Base-by-base conservation (phyloP, 2,113 vertebrate species). In the Dicrurus megarhynchus region DNA sequence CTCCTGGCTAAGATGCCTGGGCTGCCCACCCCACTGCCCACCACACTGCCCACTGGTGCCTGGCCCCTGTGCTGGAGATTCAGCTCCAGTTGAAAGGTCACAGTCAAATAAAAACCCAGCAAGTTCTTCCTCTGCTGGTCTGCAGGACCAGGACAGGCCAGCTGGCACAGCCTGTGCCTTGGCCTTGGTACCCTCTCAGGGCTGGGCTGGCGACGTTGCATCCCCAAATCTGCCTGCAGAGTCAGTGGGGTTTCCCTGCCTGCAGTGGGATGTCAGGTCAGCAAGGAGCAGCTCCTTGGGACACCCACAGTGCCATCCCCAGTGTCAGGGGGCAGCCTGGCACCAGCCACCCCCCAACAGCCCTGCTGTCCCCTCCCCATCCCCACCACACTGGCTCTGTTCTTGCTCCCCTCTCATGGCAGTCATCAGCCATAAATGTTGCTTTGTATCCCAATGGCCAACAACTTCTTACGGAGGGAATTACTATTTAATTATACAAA, bases 331-430 rank as follows among this genome's bases (percentile, higher is more conserved):
- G 55, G 6, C 67, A 75, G 60, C 49, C 46, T 30, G 61, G 57
- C 6, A 7, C 28, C 68, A 33, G 56, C 27, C 61, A 21, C 6
- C 18, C 12, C 16, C 7, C 28, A 15, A 7, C 30, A 41, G 16
- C 53, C 73, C 49, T 0, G 0, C n/a, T 4, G 4, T 55, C 35
- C 35, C 41, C 17, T 70, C 56, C 17, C 32, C 1, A 6, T 55
- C 37, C 33, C 41, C 19, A 12, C 27, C 1, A 1, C 0, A 0
- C 6, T 42, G 9, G 7, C 11, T 49, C 35, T 35, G 13, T 26
- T 35, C 49, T 18, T 56, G 41, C 39, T 47, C 44, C 22, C 52
- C 28, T 42, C 20, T 9, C 65, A 9, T 0, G 3, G 35, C 46
- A 27, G 10, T 9, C 53, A 30, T 21, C 4, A 2, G 27, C 37